phyloP scores from a whole-genome alignment of 2,113 vertebrate species.

The Clarias magur region DNA sequence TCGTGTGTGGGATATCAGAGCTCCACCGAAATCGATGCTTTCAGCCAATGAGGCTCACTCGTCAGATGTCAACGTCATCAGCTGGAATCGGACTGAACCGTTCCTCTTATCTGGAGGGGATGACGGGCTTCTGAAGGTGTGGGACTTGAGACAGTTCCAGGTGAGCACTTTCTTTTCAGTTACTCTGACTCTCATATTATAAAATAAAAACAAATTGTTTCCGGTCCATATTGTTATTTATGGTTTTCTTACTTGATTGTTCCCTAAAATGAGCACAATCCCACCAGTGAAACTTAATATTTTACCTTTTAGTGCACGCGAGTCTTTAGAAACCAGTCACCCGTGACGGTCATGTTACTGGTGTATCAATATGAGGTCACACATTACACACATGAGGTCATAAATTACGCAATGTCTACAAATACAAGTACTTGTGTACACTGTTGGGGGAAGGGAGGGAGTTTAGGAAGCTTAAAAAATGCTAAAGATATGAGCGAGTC shows the following conservation, averaged over 20 bases:
- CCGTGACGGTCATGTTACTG: background rate
- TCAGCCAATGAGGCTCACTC: conserved; percentile 77
- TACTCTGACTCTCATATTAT: no score
- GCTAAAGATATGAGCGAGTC: background rate
- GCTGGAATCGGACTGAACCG: conserved; percentile 85
- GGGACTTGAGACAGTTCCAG: conserved; percentile 89
- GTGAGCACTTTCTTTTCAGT: conserved; percentile 58
- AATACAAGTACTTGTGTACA: background rate
- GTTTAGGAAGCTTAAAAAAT: background rate
- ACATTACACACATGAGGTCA: no score
- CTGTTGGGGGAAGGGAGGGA: background rate
- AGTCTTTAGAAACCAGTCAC: background rate
- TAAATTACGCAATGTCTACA: background rate
- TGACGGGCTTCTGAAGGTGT: conserved; percentile 83
- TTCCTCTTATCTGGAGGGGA: conserved; percentile 88
- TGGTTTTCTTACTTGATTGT: background rate
- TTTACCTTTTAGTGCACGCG: background rate
- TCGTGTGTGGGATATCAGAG: conserved; percentile 84
- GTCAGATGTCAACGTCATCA: conserved; percentile 86
- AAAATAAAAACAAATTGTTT: background rate
- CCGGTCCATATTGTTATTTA: background rate
- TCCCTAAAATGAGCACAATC: background rate
- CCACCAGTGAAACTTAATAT: background rate
- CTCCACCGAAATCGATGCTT: conserved; percentile 86
- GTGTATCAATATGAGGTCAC: background rate